Evolutionary conservation across 2,113 vertebrate genomes (phyloP).

Genomic region (Perognathus longimembris): DNA sequence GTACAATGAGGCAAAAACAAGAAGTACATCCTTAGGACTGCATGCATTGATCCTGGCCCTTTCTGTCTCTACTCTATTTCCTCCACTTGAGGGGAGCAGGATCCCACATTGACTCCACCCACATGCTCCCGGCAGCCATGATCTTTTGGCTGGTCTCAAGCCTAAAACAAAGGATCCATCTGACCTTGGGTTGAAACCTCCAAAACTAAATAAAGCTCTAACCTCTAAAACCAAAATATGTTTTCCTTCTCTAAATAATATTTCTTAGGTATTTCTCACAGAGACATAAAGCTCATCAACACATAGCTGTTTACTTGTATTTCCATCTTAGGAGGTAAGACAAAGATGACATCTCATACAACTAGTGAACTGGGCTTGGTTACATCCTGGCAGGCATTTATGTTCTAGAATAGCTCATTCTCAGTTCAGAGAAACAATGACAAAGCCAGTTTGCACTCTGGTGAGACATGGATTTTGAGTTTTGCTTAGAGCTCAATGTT

Average conservation of each 20-base stretch:
- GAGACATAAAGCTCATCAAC: not conserved
- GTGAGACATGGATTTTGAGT: not conserved
- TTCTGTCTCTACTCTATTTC: not conserved
- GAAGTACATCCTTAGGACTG: not conserved
- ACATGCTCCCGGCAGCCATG: not conserved
- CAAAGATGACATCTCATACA: too few species aligned
- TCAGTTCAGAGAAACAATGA: not conserved
- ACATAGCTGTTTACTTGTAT: not conserved
- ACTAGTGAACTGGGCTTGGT: not conserved
- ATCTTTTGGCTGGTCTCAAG: not conserved
- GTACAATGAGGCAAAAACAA: not conserved
- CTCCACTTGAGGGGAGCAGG: not conserved
- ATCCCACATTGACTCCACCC: not conserved
- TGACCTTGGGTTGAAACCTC: not conserved
- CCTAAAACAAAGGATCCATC: not conserved
- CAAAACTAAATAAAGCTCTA: not conserved
- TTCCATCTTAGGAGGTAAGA: not conserved
- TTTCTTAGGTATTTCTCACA: not conserved
- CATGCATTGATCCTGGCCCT: not conserved
- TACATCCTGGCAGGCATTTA: accelerated
- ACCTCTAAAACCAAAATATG: not conserved
- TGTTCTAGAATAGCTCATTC: not conserved
- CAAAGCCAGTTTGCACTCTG: not conserved
- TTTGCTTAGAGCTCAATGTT: not conserved
- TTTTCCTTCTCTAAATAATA: not conserved